Percentiles rank a stretch among this genome's conserved stretches.
These are phyloP conservation scores for Labroides dimidiatus DNA, from an alignment of 2,797 vertebrate genomes.

Conservation along the genomic window DNA sequence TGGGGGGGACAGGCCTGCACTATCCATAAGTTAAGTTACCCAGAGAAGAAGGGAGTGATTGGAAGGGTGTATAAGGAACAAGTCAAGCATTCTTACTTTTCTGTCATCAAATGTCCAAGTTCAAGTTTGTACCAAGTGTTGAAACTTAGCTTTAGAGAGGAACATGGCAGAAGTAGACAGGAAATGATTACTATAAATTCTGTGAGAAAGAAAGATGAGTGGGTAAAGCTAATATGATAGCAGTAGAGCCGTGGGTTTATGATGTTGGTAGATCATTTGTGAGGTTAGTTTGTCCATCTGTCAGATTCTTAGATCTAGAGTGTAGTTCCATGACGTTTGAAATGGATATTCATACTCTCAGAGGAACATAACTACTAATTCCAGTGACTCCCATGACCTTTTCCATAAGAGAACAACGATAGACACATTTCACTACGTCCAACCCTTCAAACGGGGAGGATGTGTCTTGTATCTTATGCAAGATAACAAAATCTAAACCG, in stretches of 20 bases:
- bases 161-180: constrained; percentile 34
- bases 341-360: constrained; percentile 1
- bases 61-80: constrained; percentile 46
- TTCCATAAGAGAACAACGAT: neutral
- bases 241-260: neutral
- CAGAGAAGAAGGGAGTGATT: constrained; percentile 51
- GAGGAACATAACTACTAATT: constrained; percentile 9
- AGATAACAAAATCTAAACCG: neutral
- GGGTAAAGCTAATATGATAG: constrained; percentile 13
- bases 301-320: neutral
- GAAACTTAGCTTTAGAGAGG: constrained; percentile 69
- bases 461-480: neutral
- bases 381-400: constrained; percentile 8
- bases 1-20: constrained; percentile 72
- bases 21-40: constrained; percentile 77
- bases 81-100: constrained; percentile 61
- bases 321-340: constrained; percentile 4
- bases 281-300: neutral
- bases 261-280: constrained; percentile 29
- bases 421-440: constrained; percentile 1
- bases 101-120: constrained; percentile 70
- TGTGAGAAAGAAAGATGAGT: constrained; percentile 40
- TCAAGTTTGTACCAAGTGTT: constrained; percentile 77
- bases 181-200: constrained; percentile 52
- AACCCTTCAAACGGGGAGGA: neutral